A percentile compares a stretch with the other conserved stretches of the same genome.
Conservation (phyloP, 2,888 invertebrate species). For the Eudemis profundana region DNA sequence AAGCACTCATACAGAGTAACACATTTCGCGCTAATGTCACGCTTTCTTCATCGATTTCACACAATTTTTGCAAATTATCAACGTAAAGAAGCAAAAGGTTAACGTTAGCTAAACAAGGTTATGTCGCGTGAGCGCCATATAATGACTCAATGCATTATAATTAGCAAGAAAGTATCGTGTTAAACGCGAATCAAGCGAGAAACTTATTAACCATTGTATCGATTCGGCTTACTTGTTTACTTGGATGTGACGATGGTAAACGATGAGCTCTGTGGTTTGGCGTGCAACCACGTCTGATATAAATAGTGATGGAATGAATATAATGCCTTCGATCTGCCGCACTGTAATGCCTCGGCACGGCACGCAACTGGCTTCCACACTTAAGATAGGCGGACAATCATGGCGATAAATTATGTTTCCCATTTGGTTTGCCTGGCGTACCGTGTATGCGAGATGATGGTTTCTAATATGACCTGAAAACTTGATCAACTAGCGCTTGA, state of each 20-base stretch:
- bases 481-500: constrained; percentile 27
- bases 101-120: constrained; percentile 17
- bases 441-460: background rate
- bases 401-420: constrained; percentile 37
- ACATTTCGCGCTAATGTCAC: constrained; percentile 36
- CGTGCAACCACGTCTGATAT: constrained; percentile 35
- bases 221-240: constrained; percentile 61
- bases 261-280: constrained; percentile 1
- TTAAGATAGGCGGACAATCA: constrained; percentile 16
- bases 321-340: constrained; percentile 10
- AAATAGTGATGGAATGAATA: constrained; percentile 27
- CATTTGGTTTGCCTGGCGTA: constrained; percentile 27
- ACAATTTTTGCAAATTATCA: constrained; percentile 27
- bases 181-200: constrained; percentile 59
- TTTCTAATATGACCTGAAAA: constrained; percentile 44
- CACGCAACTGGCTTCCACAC: constrained; percentile 19
- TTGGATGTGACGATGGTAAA: constrained; percentile 53
- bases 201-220: constrained; percentile 55
- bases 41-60: constrained; percentile 41
- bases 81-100: constrained; percentile 11
- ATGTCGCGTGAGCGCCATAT: constrained; percentile 43
- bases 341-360: constrained; percentile 9
- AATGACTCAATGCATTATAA: constrained; percentile 48
- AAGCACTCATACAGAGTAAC: constrained; percentile 33
- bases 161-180: constrained; percentile 55